Evolutionary conservation across 2,113 vertebrate species (phyloP), one percentile per base, ranked within the genome.

Genomic region (Accipiter virgatus): DNA sequence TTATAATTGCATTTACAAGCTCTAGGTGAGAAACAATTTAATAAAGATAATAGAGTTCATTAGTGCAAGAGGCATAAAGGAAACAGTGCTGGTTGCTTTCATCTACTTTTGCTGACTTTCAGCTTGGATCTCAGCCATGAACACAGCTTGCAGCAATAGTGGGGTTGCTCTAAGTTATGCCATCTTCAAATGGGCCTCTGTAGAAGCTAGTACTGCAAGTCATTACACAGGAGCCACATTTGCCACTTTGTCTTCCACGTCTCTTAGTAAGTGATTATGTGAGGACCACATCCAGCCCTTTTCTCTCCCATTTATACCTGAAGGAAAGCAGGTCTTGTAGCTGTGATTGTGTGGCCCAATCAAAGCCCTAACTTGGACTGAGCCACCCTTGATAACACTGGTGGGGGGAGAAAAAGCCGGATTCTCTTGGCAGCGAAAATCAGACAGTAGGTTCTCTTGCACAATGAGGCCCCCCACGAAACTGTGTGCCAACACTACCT

Each of bases 61-160:
- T 79, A 94, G 86, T 72, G 77, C 5, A 20, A 88, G 31, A 93
- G 21, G 38, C 77, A 48, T 1, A 78, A 70, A 95, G 73, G 91
- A 93, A 95, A 81, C 19, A 32, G 61, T 27, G 59, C 58, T 88
- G 50, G 68, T 78, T 93, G 52, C 90, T 96, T 95, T 97, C 70
- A 92, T 89, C 88, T 84, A 16, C 42, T 95, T 95, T 84, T 91
- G 92, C 88, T 95, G 92, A 97, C 86, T 65, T 61, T 95, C 65
- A 67, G 2, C n/a, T 95, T 97, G 97, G 92, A 92, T 78, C 43
- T 87, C 77, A 88, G 96, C 90, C 94, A 94, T 2, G 18, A 68
- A 72, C 61, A 84, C 88, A 96, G 83, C 66, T 85, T 92, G 83
- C 47, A 89, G 58, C 84, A 96, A 86, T 86, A 90, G 81, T 4